These are phyloP conservation scores for Ricordea florida DNA, from an alignment of 92 coral and sea anemone species.

Conservation along the genomic window DNA sequence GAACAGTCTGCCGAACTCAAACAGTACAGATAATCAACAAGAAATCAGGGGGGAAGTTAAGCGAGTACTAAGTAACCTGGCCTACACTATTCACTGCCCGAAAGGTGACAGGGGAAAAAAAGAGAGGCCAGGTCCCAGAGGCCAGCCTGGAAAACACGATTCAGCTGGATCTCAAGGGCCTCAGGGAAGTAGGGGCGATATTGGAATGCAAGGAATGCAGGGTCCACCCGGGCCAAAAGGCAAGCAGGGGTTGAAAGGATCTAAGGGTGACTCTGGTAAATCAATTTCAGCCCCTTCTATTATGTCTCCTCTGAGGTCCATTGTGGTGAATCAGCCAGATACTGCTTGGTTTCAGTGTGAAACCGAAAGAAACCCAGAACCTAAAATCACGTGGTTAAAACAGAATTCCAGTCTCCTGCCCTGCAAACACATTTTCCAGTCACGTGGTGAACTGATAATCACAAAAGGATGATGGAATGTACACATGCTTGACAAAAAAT, in stretches of 20 bases:
- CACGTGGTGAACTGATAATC: conserved; percentile 45
- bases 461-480: conserved; percentile 40
- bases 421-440: conserved; percentile 7
- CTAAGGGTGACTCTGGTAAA: conserved; percentile 66
- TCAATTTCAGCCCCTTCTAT: conserved; percentile 62
- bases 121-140: conserved; percentile 32
- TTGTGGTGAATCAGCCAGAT: conserved; percentile 30
- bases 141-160: conserved; percentile 32
- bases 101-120: conserved; percentile 10
- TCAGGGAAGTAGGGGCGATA: conserved; percentile 20
- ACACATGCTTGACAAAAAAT: conserved; percentile 51
- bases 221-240: conserved; percentile 68
- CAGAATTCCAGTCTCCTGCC: background rate
- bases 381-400: conserved; percentile 62
- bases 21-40: background rate
- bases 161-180: conserved; percentile 43
- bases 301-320: conserved; percentile 27
- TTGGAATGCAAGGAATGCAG: conserved; percentile 16
- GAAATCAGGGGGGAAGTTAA: background rate
- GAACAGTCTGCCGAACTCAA: background rate
- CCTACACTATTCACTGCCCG: background rate
- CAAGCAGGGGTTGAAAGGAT: conserved; percentile 60
- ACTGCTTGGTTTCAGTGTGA: conserved; percentile 48
- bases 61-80: background rate
- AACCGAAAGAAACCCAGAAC: conserved; percentile 61